Conservation (phyloP, 2,113 vertebrate genomes). For the Sardina pilchardus region DNA sequence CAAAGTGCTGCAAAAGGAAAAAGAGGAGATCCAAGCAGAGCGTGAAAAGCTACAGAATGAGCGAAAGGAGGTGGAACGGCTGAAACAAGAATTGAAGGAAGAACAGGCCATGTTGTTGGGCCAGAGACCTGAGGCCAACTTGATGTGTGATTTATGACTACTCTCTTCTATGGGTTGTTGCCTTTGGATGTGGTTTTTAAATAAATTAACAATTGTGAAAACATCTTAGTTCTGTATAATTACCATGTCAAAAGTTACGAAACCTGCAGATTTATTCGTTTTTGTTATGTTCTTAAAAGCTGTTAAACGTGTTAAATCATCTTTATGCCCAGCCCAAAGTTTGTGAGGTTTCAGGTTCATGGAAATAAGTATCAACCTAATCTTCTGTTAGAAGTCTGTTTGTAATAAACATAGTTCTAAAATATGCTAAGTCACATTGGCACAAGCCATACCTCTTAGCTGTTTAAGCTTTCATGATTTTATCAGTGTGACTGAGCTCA, state of each 20-base stretch:
- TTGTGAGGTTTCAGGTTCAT: too few relatives aligned
- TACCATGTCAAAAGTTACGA: neutral
- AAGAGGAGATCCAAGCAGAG: constrained; percentile 57
- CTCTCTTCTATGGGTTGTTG: neutral
- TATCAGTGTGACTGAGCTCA: too few relatives aligned
- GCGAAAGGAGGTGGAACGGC: constrained; percentile 46
- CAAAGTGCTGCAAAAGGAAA: constrained; percentile 50
- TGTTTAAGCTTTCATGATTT: too few relatives aligned
- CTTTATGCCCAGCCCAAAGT: too few relatives aligned
- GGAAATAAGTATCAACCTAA: too few relatives aligned
- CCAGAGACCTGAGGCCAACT: neutral
- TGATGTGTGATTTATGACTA: neutral
- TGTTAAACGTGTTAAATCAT: too few relatives aligned
- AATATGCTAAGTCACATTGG: too few relatives aligned
- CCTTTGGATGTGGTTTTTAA: neutral
- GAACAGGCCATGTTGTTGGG: neutral
- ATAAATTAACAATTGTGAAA: neutral
- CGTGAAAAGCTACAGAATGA: constrained; percentile 55
- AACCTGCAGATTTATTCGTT: too few relatives aligned
- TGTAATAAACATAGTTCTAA: too few relatives aligned
- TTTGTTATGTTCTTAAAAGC: too few relatives aligned
- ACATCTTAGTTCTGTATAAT: neutral
- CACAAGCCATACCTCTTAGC: too few relatives aligned
- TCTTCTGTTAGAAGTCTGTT: too few relatives aligned
- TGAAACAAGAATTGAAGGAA: constrained; percentile 36